Evolutionary conservation across 2,888 invertebrate species (phyloP).

Genomic region (Zhuqinia jingwanae): DNA sequence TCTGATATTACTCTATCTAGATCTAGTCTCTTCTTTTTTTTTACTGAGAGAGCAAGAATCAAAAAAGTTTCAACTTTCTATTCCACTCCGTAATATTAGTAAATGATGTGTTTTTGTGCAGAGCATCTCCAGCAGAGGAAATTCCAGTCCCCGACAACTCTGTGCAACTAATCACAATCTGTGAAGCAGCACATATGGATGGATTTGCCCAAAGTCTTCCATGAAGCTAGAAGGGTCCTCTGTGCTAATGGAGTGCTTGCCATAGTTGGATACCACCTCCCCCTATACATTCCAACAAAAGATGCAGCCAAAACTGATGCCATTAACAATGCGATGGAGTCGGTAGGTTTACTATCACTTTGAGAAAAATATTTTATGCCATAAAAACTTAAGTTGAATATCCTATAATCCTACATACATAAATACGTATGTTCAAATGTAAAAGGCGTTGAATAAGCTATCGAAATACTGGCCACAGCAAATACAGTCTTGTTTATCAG

Average conservation of each 20-base stretch:
- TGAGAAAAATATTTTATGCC: too few relatives aligned
- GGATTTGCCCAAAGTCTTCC: conserved; percentile 81
- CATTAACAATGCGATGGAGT: conserved; percentile 77
- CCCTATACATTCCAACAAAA: conserved; percentile 25
- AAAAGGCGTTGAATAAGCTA: conserved; percentile 13
- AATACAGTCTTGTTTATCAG: conserved; percentile 36
- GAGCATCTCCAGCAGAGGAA: conserved; percentile 81
- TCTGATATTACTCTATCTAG: too few relatives aligned
- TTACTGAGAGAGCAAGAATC: not conserved
- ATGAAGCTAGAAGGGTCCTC: conserved; percentile 81
- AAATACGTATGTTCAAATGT: too few relatives aligned
- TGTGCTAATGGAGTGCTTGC: conserved; percentile 80
- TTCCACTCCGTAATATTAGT: conserved; percentile 17
- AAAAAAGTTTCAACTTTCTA: too few relatives aligned
- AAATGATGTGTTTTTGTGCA: conserved; percentile 63
- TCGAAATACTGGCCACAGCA: conserved; percentile 38
- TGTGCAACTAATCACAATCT: conserved; percentile 81
- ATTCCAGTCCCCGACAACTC: conserved; percentile 80
- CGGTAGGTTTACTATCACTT: conserved; percentile 78
- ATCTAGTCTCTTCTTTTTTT: conserved; percentile 3
- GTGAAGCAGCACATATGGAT: conserved; percentile 82
- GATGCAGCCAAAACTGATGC: conserved; percentile 69
- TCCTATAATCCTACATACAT: too few relatives aligned
- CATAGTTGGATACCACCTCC: conserved; percentile 61
- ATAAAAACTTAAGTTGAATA: too few relatives aligned